Evolutionary conservation across 2,888 invertebrate species (phyloP).

Genomic region (Megamerina dolium): DNA sequence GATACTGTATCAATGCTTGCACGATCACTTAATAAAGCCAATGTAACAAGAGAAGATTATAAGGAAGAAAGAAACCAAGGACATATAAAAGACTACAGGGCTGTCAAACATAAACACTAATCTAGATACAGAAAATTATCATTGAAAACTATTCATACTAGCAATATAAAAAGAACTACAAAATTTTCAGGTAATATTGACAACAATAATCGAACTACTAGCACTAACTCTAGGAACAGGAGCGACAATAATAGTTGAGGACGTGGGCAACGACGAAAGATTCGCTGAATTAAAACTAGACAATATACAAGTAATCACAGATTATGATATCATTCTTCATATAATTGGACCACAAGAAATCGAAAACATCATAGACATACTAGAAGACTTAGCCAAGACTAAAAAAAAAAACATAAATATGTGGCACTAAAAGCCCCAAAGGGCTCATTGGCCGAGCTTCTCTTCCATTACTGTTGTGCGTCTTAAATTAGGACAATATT

Average conservation of each 20-base stretch:
- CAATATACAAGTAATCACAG: too few relatives aligned
- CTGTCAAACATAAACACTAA: conserved; percentile 17
- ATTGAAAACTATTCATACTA: conserved; percentile 7
- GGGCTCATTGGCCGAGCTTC: too few relatives aligned
- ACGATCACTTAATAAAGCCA: too few relatives aligned
- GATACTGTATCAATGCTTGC: too few relatives aligned
- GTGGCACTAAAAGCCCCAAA: too few relatives aligned
- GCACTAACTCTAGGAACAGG: conserved; percentile 1
- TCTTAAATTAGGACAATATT: too few relatives aligned
- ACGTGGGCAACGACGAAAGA: conserved; percentile 10
- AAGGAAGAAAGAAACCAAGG: too few relatives aligned
- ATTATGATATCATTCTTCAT: conserved; percentile 9
- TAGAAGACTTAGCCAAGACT: neutral
- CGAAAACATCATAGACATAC: too few relatives aligned
- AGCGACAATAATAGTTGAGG: conserved; percentile 7
- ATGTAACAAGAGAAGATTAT: too few relatives aligned
- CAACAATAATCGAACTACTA: conserved; percentile 2
- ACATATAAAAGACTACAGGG: conserved; percentile 15
- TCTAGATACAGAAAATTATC: conserved; percentile 13
- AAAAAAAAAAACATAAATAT: conserved; percentile 1
- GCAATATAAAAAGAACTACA: conserved; percentile 17
- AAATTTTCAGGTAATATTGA: conserved; percentile 14
- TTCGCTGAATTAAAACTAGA: conserved; percentile 14
- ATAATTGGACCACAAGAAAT: neutral
- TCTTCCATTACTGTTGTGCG: too few relatives aligned